Percentiles rank a stretch among this genome's conserved stretches.
These are phyloP conservation scores for Hetaerina titia DNA, from an alignment of 2,888 invertebrate species.

Conservation along the genomic window DNA sequence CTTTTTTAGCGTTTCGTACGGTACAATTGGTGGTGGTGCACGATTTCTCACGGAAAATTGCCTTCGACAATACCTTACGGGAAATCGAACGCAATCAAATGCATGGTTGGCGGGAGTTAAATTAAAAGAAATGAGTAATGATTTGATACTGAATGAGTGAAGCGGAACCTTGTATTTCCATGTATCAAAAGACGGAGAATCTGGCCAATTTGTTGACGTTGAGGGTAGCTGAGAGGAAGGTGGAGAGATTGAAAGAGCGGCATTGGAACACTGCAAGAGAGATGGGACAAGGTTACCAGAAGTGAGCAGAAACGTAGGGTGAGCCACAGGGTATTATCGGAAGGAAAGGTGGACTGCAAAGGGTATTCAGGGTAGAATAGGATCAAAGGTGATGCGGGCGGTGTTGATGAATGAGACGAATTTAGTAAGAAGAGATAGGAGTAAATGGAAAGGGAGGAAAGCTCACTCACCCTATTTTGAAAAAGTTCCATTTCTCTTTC, in stretches of 20 bases:
- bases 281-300: not conserved
- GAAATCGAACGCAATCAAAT: no score
- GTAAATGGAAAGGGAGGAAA: not conserved
- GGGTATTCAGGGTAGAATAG: slow-evolving; percentile 4
- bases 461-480: not conserved
- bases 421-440: not conserved
- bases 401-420: not conserved
- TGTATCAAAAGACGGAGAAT: not conserved
- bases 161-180: not conserved
- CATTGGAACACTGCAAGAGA: not conserved
- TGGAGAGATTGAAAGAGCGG: not conserved
- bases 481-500: not conserved
- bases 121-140: not conserved
- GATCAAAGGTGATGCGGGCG: slow-evolving; percentile 32
- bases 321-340: not conserved
- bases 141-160: not conserved
- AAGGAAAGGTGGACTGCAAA: not conserved
- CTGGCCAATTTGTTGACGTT: not conserved
- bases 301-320: not conserved
- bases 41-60: no score
- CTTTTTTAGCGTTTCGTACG: no score
- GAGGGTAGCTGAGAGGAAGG: not conserved
- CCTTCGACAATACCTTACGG: no score
- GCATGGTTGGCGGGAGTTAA: no score
- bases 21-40: no score